Base-by-base conservation (phyloP, 2,888 invertebrate genomes). In the Penaeus monodon region DNA sequence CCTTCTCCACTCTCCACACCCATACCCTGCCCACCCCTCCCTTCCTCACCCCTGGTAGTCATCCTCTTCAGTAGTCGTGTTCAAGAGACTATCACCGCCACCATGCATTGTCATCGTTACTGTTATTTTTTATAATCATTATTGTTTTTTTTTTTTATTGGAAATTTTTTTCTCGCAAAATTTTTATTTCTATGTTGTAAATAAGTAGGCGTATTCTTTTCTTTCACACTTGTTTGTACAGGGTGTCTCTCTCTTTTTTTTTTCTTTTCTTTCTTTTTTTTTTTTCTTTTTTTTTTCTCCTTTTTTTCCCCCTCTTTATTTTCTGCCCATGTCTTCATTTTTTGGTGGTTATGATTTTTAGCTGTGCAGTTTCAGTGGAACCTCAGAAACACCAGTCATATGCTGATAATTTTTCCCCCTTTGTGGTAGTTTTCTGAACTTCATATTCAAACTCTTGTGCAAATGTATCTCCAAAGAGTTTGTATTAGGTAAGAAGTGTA, bases 201-300 rank as follows among this genome's bases (percentile, higher is more conserved):
- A 83, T 87, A 87, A 73, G 80, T 87, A 83, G 79, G 65, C 74
- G 85, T 83, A 83, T 79, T 87, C 83, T 79, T 83, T 57, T 87
- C 65, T 83, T 79, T 85, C 82, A 83, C 78, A 83, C 65, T 79
- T n/a, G 63, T 87, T 80, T 87, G 83, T 87, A 83, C 86, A 83
- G 86, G 82, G 83, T 87, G 79, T 87, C 83, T 57, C 29, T 70
- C 29, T 65, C 64, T 68, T 24, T 83, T 74, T 68, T 49, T 80
- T 33, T 24, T 63, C 44, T 38, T 44, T 22, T 77, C 27, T n/a
- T 63, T 65, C 33, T 74, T 70, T 33, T 63, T 20, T n/a, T n/a
- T n/a, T n/a, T n/a, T n/a, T n/a, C 49, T 29, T 70, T 24, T 73
- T 70, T 63, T 22, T 79, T 74, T 68, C 38, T 29, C 14, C n/a